A percentile compares a stretch with the other conserved stretches of the same genome.
These are phyloP conservation scores for Drosophila micromelanica DNA, from an alignment of 1,140 invertebrate species.

Conservation along the genomic window DNA sequence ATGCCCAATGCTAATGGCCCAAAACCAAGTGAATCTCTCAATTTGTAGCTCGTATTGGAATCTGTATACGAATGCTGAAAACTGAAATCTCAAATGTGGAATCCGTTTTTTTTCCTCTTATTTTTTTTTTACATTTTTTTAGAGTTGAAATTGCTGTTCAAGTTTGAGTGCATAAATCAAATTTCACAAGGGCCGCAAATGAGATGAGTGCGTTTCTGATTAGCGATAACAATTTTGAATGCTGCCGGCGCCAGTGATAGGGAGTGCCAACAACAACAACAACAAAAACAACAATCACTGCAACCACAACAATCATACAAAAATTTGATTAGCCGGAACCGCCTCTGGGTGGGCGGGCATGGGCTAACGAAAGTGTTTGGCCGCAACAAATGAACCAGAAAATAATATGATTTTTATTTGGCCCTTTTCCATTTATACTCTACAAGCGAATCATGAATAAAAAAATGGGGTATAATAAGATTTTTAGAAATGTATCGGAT, in stretches of 20 bases:
- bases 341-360: conserved; percentile 5
- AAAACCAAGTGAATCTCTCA: conserved; percentile 32
- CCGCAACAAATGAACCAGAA: conserved; percentile 31
- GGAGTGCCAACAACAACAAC: conserved; percentile 29
- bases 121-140: neutral
- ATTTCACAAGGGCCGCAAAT: conserved; percentile 42
- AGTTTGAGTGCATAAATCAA: conserved; percentile 31
- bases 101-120: neutral
- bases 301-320: conserved; percentile 9
- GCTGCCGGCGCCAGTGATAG: conserved; percentile 24
- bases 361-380: conserved; percentile 43
- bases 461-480: too few relatives aligned
- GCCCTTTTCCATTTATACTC: neutral
- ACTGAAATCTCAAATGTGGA: neutral
- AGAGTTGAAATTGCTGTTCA: conserved; percentile 8
- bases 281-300: conserved; percentile 22
- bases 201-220: conserved; percentile 50
- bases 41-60: conserved; percentile 2
- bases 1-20: conserved; percentile 16
- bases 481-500: too few relatives aligned
- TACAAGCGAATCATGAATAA: neutral
- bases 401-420: conserved; percentile 2
- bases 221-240: conserved; percentile 43
- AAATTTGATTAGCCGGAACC: conserved; percentile 50
- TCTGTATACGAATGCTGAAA: neutral